Conservation (phyloP, 2,888 invertebrate species). For the Thalpophila matura region DNA sequence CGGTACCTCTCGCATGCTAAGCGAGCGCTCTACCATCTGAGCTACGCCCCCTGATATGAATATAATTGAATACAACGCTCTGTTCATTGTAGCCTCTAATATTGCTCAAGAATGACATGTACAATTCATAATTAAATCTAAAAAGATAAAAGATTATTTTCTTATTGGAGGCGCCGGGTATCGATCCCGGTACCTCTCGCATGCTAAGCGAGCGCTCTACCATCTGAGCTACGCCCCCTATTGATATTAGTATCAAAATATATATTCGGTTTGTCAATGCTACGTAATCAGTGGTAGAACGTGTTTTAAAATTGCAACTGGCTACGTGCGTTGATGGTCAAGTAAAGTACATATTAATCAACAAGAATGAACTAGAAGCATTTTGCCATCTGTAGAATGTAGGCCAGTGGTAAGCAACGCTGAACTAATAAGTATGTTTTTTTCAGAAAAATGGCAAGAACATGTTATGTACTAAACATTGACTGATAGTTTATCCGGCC, state of each 20-base stretch:
- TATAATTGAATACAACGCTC: slow-evolving; percentile 1
- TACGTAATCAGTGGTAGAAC: background rate
- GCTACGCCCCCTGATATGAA: slow-evolving; percentile 81
- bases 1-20: too few relatives aligned
- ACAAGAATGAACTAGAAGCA: too few relatives aligned
- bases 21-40: slow-evolving; percentile 86
- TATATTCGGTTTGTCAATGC: background rate
- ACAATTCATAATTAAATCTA: background rate
- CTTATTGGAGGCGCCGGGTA: slow-evolving; percentile 88
- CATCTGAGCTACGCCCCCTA: slow-evolving; percentile 76
- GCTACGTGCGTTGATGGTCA: too few relatives aligned
- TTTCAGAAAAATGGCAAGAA: too few relatives aligned
- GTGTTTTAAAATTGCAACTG: slow-evolving; percentile 4
- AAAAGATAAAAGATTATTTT: too few relatives aligned
- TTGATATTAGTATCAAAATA: background rate
- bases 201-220: slow-evolving; percentile 88
- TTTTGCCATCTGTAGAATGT: too few relatives aligned
- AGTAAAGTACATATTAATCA: too few relatives aligned
- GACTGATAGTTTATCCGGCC: too few relatives aligned
- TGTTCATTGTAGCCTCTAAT: background rate
- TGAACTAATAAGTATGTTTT: too few relatives aligned
- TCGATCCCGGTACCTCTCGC: slow-evolving; percentile 90
- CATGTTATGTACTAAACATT: too few relatives aligned
- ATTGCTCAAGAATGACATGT: background rate
- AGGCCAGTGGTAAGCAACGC: too few relatives aligned